These are phyloP conservation scores for Diplazon laetatorius DNA, from an alignment of 2,888 invertebrate species.

Conservation along the genomic window DNA sequence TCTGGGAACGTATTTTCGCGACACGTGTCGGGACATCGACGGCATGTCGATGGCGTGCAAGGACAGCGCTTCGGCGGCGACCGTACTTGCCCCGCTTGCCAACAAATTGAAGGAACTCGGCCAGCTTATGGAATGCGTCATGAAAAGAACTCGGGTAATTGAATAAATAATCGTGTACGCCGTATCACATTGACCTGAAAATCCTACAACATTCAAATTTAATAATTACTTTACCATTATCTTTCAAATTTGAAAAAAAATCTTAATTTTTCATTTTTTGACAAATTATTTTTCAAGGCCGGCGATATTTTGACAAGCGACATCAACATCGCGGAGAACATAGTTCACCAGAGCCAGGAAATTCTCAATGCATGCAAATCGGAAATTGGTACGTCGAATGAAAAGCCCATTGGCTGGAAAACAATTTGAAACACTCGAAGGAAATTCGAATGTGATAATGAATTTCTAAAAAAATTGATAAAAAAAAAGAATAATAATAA, in stretches of 20 bases:
- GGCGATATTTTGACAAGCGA: conserved; percentile 75
- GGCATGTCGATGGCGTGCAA: conserved; percentile 71
- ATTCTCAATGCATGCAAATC: conserved; percentile 70
- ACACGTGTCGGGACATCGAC: conserved; percentile 72
- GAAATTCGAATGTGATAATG: neutral
- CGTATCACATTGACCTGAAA: no score
- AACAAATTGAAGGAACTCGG: conserved; percentile 78
- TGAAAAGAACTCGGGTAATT: conserved; percentile 75
- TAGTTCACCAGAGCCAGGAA: conserved; percentile 73
- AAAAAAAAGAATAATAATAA: neutral
- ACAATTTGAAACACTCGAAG: neutral
- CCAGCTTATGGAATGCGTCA: conserved; percentile 75
- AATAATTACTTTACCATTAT: no score
- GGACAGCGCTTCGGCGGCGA: conserved; percentile 71
- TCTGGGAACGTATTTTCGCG: conserved; percentile 67
- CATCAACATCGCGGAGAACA: conserved; percentile 72
- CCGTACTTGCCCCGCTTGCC: conserved; percentile 68
- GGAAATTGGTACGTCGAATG: conserved; percentile 74
- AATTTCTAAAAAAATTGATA: neutral
- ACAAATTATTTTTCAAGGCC: conserved; percentile 68
- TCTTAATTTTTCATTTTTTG: conserved; percentile 36
- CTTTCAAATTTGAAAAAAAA: no score
- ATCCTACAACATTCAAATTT: no score
- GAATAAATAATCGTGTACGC: no score
- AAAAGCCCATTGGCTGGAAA: neutral